A percentile compares a stretch with the other conserved stretches of the same genome.
Conservation (phyloP, 2,113 vertebrate species). For the Gobius niger region DNA sequence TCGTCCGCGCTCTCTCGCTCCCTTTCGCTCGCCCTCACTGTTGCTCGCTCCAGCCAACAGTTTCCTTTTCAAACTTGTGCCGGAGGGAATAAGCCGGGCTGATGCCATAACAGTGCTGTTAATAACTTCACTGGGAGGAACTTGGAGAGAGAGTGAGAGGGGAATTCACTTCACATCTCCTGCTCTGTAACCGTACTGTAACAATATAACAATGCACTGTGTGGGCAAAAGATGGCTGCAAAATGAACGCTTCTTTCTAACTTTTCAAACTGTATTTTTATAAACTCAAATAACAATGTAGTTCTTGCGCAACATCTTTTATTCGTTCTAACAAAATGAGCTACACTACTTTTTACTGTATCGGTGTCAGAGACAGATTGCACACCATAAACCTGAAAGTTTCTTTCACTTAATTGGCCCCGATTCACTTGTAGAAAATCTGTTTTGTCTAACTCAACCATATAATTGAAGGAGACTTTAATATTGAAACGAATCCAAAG, state of each 20-base stretch:
- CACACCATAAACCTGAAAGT: no score
- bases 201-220: neutral
- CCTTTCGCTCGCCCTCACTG: slow-evolving; percentile 4
- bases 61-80: slow-evolving; percentile 43
- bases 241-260: neutral
- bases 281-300: neutral
- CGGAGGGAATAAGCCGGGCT: slow-evolving; percentile 39
- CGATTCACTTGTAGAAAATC: no score
- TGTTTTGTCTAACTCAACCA: no score
- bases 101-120: slow-evolving; percentile 39
- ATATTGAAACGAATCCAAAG: no score
- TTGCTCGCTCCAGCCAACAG: slow-evolving; percentile 37
- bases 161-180: slow-evolving; percentile 18
- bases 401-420: no score
- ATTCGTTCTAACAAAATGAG: no score
- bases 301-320: neutral
- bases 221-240: neutral
- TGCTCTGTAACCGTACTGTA: neutral
- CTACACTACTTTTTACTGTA: no score
- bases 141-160: slow-evolving; percentile 17
- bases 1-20: slow-evolving; percentile 20
- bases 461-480: no score
- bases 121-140: slow-evolving; percentile 48
- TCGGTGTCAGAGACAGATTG: no score
- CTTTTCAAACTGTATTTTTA: neutral